A percentile compares a stretch with the other conserved stretches of the same genome.
Conservation (phyloP, 53 echinoderm and acorn worm species). For the Patiria pectinifera region DNA sequence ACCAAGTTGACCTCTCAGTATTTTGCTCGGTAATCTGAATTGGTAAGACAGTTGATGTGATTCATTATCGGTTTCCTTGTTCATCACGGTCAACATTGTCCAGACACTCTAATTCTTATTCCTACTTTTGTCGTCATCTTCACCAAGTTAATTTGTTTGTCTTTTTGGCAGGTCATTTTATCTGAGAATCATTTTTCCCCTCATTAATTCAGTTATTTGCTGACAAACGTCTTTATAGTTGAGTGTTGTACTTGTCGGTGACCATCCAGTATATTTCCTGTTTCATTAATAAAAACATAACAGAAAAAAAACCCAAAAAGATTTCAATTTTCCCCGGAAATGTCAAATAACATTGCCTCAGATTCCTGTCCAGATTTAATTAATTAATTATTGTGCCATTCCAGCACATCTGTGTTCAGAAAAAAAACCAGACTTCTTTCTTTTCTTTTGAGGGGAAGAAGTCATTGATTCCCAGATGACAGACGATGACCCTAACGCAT, state of each 20-base stretch:
- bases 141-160: neutral
- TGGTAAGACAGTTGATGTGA: constrained; percentile 2
- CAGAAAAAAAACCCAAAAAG: neutral
- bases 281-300: neutral
- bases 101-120: constrained; percentile 30
- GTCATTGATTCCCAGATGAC: constrained; percentile 9
- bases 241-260: too few relatives aligned
- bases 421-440: neutral
- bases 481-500: neutral
- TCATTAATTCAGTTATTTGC: too few relatives aligned
- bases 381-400: constrained; percentile 29
- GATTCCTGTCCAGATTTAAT: neutral
- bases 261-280: neutral
- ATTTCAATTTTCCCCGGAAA: constrained; percentile 1
- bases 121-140: neutral
- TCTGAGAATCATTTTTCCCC: too few relatives aligned
- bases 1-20: constrained; percentile 7
- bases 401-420: neutral
- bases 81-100: constrained; percentile 11
- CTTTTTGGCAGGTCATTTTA: neutral
- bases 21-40: constrained; percentile 4
- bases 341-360: neutral
- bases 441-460: neutral
- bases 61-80: constrained; percentile 16
- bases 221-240: too few relatives aligned